A percentile compares a stretch with the other conserved stretches of the same genome.
Conservation (phyloP, 2,113 vertebrate genomes). For the Sprattus sprattus region DNA sequence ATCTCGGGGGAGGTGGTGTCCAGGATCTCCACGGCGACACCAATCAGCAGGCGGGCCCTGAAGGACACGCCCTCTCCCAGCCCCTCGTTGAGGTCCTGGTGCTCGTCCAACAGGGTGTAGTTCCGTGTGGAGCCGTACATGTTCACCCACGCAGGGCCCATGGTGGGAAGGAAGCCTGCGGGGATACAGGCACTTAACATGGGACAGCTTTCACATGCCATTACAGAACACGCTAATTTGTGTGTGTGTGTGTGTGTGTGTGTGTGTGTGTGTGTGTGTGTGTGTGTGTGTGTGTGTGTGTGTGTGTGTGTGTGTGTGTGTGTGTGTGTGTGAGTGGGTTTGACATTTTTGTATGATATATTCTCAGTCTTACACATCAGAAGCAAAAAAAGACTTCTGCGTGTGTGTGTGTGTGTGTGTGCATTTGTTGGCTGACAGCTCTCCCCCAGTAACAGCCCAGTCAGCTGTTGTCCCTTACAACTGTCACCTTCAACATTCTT, state of each 20-base stretch:
- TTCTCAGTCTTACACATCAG: not conserved
- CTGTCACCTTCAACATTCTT: not conserved
- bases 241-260: conserved; percentile 1
- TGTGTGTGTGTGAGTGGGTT: not conserved
- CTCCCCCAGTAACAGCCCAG: too few species aligned
- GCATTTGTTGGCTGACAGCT: not conserved
- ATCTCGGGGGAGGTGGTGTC: conserved; percentile 86
- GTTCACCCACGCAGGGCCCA: conserved; percentile 96
- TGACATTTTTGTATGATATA: not conserved
- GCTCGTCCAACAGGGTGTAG: conserved; percentile 94
- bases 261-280: not conserved
- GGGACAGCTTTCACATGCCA: too few species aligned
- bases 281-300: not conserved
- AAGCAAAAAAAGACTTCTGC: not conserved
- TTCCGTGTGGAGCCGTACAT: conserved; percentile 97
- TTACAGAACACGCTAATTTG: too few species aligned
- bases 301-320: not conserved
- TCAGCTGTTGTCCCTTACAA: too few species aligned
- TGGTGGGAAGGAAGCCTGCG: conserved; percentile 89
- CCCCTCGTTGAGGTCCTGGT: conserved; percentile 95
- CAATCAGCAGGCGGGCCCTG: conserved; percentile 88
- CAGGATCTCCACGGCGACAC: conserved; percentile 88
- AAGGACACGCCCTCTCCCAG: conserved; percentile 95
- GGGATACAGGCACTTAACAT: too few species aligned
- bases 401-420: not conserved